These are phyloP conservation scores for Himantopus leucocephalus DNA, from an alignment of 2,113 vertebrate species.

Conservation along the genomic window DNA sequence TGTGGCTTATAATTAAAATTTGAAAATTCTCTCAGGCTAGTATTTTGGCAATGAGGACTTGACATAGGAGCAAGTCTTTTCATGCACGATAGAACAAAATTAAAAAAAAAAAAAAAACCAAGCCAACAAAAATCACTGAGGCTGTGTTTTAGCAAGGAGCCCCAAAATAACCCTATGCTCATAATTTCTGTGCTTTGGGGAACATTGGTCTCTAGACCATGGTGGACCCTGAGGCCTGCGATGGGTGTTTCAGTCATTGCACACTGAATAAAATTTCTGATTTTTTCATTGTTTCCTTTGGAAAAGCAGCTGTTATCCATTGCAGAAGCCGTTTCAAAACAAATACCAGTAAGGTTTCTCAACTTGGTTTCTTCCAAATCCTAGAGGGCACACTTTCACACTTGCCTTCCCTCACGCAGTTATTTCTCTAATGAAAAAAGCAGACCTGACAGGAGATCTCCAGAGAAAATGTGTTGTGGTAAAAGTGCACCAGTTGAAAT, in stretches of 20 bases:
- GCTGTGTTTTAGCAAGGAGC: neutral
- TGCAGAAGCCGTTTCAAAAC: neutral
- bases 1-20: neutral
- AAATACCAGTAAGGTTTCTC: neutral
- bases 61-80: neutral
- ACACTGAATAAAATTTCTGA: neutral
- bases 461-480: neutral
- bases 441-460: neutral
- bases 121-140: neutral
- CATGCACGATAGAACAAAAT: neutral
- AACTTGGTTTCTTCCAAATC: neutral
- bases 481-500: neutral
- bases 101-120: neutral
- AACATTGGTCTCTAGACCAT: neutral
- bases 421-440: neutral
- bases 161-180: neutral
- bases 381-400: neutral
- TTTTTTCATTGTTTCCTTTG: neutral
- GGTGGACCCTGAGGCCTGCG: neutral
- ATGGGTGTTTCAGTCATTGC: neutral
- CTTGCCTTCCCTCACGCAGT: neutral
- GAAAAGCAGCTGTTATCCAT: neutral
- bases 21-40: neutral
- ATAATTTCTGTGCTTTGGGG: neutral
- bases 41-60: neutral